These are phyloP conservation scores for Endotricha flammealis DNA, from an alignment of 2,888 invertebrate species.

Conservation along the genomic window DNA sequence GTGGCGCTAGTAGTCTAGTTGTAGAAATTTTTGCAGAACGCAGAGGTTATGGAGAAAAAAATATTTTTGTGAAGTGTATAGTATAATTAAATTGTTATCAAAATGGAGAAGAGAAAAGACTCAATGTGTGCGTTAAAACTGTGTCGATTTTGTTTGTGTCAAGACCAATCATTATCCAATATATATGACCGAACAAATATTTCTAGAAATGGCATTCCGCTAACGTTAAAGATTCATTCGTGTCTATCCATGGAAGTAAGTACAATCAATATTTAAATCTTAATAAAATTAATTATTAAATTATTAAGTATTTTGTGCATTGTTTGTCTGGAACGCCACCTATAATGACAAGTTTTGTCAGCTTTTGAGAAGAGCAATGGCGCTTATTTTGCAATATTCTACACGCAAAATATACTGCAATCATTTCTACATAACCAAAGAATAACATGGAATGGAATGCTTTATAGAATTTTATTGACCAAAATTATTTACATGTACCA, in stretches of 20 bases:
- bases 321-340: too few relatives aligned
- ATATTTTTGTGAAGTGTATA: conserved; percentile 23
- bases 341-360: conserved; percentile 5
- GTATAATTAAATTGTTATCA: conserved; percentile 20
- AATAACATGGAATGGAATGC: background rate
- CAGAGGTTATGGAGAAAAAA: conserved; percentile 50
- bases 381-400: conserved; percentile 12
- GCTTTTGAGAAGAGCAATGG: conserved; percentile 13
- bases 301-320: conserved; percentile 5
- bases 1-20: conserved; percentile 40
- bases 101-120: conserved; percentile 80
- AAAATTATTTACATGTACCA: background rate
- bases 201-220: conserved; percentile 80
- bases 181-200: conserved; percentile 80
- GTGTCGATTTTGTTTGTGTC: conserved; percentile 86
- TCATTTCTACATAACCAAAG: too few relatives aligned
- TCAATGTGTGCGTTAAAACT: conserved; percentile 80
- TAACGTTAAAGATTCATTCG: conserved; percentile 87
- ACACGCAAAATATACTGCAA: too few relatives aligned
- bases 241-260: conserved; percentile 87
- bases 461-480: too few relatives aligned
- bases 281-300: too few relatives aligned
- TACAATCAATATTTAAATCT: conserved; percentile 15
- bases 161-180: conserved; percentile 80
- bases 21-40: conserved; percentile 26